Conservation (phyloP, 2,113 vertebrate genomes). For the Microcebus ravelobensis region DNA sequence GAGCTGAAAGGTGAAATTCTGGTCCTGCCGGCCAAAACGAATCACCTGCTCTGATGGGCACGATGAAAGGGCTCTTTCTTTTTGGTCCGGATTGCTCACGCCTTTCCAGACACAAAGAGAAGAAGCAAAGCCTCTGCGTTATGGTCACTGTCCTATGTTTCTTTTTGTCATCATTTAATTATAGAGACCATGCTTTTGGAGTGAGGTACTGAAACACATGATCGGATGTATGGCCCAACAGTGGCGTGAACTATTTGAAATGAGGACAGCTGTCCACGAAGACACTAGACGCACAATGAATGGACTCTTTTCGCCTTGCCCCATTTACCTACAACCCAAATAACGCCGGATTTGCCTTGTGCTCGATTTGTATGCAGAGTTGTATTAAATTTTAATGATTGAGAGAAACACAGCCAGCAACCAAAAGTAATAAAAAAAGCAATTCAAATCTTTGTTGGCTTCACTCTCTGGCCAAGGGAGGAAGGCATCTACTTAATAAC, state of each 20-base stretch:
- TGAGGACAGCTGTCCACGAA: not conserved
- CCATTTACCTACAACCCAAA: slow-evolving; percentile 42
- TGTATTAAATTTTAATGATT: slow-evolving; percentile 40
- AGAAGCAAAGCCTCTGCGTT: slow-evolving; percentile 4
- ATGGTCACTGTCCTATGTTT: not conserved
- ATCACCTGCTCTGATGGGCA: slow-evolving; percentile 55
- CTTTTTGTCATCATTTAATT: slow-evolving; percentile 22
- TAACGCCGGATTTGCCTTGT: slow-evolving; percentile 36
- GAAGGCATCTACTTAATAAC: not conserved
- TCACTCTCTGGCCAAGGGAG: not conserved
- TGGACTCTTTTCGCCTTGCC: not conserved
- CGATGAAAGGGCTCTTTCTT: slow-evolving; percentile 63
- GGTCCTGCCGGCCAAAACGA: not conserved
- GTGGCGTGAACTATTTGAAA: not conserved
- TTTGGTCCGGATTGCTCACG: slow-evolving; percentile 30
- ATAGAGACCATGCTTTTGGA: not conserved
- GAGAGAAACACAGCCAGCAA: slow-evolving; percentile 35
- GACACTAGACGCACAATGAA: not conserved
- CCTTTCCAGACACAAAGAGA: slow-evolving; percentile 46
- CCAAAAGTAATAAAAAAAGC: not conserved
- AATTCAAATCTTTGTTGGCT: not conserved
- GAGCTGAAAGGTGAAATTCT: slow-evolving; percentile 42
- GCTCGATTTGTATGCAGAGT: not conserved
- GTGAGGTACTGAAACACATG: not conserved
- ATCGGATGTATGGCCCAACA: not conserved